Evolutionary conservation across 2,888 invertebrate species (phyloP).

Genomic region (Ornithoptera priamus): DNA sequence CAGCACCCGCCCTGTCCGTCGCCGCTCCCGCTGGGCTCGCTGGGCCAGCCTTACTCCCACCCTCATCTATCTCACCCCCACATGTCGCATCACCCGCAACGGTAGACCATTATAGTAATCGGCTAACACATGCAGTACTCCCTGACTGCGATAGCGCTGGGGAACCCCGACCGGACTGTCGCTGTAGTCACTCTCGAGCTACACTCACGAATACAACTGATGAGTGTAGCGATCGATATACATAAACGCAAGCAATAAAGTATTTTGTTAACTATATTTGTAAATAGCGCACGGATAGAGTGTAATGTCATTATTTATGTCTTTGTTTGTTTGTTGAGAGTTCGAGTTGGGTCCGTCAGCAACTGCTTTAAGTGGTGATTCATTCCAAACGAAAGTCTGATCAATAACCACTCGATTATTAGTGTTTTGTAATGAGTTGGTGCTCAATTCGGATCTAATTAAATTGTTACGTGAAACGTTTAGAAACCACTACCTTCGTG

Average conservation of each 20-base stretch:
- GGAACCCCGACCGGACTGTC: constrained; percentile 46
- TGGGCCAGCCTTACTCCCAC: constrained; percentile 76
- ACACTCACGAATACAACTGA: constrained; percentile 52
- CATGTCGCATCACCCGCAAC: constrained; percentile 89
- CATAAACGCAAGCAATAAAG: constrained; percentile 59
- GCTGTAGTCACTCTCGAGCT: constrained; percentile 71
- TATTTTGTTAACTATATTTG: constrained; percentile 66
- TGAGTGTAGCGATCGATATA: constrained; percentile 60
- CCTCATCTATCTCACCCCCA: constrained; percentile 83
- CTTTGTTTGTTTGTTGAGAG: constrained; percentile 49
- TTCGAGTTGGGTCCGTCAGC: constrained; percentile 51
- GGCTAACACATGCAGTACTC: background rate
- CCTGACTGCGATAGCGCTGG: constrained; percentile 31
- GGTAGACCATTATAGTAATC: constrained; percentile 80
- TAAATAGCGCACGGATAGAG: constrained; percentile 59
- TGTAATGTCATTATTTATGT: constrained; percentile 41
- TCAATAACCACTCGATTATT: too few species aligned
- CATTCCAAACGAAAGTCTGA: too few species aligned
- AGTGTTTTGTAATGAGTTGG: too few species aligned
- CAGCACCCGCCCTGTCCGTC: constrained; percentile 88
- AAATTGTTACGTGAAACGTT: too few species aligned
- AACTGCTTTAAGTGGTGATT: constrained; percentile 35
- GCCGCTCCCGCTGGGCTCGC: constrained; percentile 82
- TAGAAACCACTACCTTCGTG: too few species aligned
- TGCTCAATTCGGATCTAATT: too few species aligned